These are phyloP conservation scores for Rhimphoctona megacephalus DNA, from an alignment of 2,888 invertebrate species.

Conservation along the genomic window DNA sequence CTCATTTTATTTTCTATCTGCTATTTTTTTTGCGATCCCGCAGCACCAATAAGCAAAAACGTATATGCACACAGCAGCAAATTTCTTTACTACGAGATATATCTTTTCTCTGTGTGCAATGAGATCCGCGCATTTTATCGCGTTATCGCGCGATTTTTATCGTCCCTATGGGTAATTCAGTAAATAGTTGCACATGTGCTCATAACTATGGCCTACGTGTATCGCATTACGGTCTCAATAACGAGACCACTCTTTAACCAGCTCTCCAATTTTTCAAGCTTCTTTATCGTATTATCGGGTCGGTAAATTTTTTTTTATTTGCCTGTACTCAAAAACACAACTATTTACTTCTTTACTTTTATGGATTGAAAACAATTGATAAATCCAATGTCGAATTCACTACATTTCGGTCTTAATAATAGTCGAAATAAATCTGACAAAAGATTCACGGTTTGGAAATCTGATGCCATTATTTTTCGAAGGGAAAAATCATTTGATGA, in stretches of 20 bases:
- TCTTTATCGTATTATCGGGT: background rate
- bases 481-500: too few relatives aligned
- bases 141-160: constrained; percentile 35
- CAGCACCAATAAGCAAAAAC: background rate
- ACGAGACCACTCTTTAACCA: constrained; percentile 19
- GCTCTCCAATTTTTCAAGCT: background rate
- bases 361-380: background rate
- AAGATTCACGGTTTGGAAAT: too few relatives aligned
- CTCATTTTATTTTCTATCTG: background rate
- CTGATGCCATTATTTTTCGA: too few relatives aligned
- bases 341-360: background rate
- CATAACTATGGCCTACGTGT: constrained; percentile 30
- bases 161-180: constrained; percentile 40
- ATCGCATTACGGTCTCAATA: constrained; percentile 6
- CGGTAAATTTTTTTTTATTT: background rate
- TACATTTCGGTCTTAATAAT: too few relatives aligned
- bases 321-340: background rate
- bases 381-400: too few relatives aligned
- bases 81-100: constrained; percentile 20
- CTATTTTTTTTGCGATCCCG: background rate
- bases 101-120: constrained; percentile 7
- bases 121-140: constrained; percentile 5
- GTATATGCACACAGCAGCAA: constrained; percentile 17
- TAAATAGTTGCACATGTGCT: constrained; percentile 29
- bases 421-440: too few relatives aligned